A percentile compares a stretch with the other conserved stretches of the same genome.
Conservation (phyloP, 2,797 vertebrate genomes). For the Sandelia bainsii region DNA sequence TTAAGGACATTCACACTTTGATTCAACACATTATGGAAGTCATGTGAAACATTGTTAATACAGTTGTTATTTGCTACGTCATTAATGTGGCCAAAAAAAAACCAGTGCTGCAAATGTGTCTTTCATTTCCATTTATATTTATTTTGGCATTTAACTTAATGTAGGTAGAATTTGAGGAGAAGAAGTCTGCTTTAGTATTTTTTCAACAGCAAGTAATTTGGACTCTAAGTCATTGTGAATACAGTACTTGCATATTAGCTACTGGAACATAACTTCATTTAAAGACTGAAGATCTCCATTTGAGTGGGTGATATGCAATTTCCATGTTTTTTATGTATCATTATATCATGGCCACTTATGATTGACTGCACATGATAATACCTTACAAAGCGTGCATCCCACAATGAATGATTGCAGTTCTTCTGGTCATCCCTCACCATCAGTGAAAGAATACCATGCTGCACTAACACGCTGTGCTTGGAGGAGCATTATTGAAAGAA, state of each 20-base stretch:
- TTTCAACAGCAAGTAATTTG: background rate
- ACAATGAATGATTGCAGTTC: background rate
- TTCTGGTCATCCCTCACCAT: background rate
- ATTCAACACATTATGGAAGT: constrained; percentile 21
- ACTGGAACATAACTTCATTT: background rate
- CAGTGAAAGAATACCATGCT: background rate
- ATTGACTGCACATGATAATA: background rate
- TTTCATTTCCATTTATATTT: constrained; percentile 2
- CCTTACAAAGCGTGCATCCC: background rate
- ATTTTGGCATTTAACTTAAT: constrained; percentile 2
- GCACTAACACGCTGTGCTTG: background rate
- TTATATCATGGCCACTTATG: background rate
- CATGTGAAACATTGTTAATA: too few relatives aligned
- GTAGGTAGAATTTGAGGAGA: background rate
- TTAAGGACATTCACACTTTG: constrained; percentile 23
- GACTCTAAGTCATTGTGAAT: background rate
- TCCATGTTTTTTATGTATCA: background rate
- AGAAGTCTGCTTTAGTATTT: background rate
- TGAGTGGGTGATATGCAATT: background rate
- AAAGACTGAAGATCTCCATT: background rate
- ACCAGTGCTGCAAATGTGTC: background rate
- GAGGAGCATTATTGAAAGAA: too few relatives aligned
- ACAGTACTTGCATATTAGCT: background rate
- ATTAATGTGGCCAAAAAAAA: constrained; percentile 12
- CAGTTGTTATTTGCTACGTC: constrained; percentile 18